Conservation (phyloP, 2,888 invertebrate species). For the Cordilura impudica region DNA sequence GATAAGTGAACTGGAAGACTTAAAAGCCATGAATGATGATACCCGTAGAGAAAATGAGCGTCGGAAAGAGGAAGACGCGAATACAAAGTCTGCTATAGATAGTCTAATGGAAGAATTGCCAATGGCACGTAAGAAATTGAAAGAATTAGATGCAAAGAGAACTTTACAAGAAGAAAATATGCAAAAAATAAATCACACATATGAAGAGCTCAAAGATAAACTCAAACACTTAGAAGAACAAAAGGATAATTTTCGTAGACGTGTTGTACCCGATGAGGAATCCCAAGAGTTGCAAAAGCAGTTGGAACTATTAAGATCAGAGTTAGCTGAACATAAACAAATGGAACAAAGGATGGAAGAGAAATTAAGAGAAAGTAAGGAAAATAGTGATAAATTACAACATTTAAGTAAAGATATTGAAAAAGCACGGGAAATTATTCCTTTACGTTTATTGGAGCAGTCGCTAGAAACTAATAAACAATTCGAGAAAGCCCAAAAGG, state of each 20-base stretch:
- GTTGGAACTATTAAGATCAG: conserved; percentile 53
- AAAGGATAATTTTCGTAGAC: conserved; percentile 63
- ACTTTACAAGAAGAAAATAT: conserved; percentile 53
- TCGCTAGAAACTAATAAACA: conserved; percentile 58
- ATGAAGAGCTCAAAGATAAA: conserved; percentile 61
- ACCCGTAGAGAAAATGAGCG: conserved; percentile 55
- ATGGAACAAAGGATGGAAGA: conserved; percentile 5
- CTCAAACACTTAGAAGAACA: conserved; percentile 55
- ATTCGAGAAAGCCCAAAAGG: conserved; percentile 13
- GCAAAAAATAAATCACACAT: conserved; percentile 54
- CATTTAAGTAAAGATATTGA: conserved; percentile 62
- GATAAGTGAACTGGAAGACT: conserved; percentile 63
- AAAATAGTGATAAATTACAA: conserved; percentile 56
- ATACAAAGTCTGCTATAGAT: conserved; percentile 59
- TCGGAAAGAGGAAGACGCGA: conserved; percentile 64
- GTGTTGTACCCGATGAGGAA: conserved; percentile 69
- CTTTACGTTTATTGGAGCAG: conserved; percentile 54
- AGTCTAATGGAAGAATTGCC: conserved; percentile 60
- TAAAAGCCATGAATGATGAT: conserved; percentile 36
- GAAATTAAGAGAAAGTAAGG: conserved; percentile 63
- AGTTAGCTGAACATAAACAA: conserved; percentile 57
- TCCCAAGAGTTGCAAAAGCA: conserved; percentile 62
- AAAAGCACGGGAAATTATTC: conserved; percentile 61
- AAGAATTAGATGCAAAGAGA: conserved; percentile 39
- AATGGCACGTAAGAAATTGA: conserved; percentile 42